These are phyloP conservation scores for Holacanthus passer DNA, from an alignment of 2,113 vertebrate genomes.

Conservation along the genomic window DNA sequence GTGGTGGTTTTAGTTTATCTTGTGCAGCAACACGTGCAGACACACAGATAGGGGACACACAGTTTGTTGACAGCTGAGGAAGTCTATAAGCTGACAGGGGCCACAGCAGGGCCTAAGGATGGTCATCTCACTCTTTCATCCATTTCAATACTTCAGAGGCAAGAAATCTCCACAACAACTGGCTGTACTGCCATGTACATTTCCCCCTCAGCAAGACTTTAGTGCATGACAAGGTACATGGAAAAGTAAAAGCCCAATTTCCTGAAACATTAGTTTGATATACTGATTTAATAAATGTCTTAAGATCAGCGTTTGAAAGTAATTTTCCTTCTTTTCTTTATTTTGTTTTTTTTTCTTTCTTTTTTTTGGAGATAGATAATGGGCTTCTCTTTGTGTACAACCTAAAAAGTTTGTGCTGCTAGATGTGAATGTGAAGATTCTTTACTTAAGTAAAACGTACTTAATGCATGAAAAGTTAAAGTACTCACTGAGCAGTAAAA, in stretches of 20 bases:
- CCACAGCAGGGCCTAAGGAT: neutral
- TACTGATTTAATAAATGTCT: neutral
- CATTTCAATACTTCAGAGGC: neutral
- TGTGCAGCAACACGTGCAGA: neutral
- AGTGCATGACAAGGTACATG: neutral
- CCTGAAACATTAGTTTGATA: neutral
- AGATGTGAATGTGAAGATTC: neutral
- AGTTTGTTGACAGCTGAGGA: neutral
- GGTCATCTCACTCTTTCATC: neutral
- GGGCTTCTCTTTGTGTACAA: neutral
- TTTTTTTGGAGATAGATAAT: neutral
- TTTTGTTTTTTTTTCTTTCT: neutral
- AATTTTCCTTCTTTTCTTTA: too few species aligned
- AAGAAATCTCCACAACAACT: neutral
- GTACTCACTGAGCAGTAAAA: too few species aligned
- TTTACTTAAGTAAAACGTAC: too few species aligned
- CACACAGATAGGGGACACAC: neutral
- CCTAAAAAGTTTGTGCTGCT: neutral
- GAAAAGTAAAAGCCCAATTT: neutral
- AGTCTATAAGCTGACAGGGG: neutral
- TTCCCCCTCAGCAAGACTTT: neutral
- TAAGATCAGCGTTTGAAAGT: too few species aligned
- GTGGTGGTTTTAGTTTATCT: conserved; percentile 14
- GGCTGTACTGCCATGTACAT: neutral
- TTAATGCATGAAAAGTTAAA: too few species aligned